phyloP scores from a whole-genome alignment of 2,888 invertebrate species.

The Sarcophaga rosellei region DNA sequence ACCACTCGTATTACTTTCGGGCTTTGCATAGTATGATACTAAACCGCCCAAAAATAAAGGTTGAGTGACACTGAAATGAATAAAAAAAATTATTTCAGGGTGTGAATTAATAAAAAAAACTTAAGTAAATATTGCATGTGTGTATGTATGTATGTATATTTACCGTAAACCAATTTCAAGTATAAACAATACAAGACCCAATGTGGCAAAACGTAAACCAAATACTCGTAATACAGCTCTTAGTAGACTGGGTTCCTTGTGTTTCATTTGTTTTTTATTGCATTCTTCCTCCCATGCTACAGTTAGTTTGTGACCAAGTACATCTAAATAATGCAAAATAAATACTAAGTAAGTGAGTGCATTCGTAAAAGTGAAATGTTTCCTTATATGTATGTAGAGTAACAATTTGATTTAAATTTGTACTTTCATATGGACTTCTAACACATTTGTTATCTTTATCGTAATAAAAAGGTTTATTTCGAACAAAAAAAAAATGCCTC shows the following conservation, averaged over 20 bases:
- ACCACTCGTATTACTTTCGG: constrained; percentile 60
- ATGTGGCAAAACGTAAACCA: constrained; percentile 83
- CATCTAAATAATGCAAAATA: constrained; percentile 66
- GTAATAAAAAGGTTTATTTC: too few relatives aligned
- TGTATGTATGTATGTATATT: constrained; percentile 53
- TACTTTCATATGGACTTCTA: too few relatives aligned
- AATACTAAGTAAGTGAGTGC: background rate
- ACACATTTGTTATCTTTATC: too few relatives aligned
- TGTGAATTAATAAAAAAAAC: background rate
- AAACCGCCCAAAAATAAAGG: constrained; percentile 85
- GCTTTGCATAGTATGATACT: constrained; percentile 83
- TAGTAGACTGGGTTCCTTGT: constrained; percentile 80
- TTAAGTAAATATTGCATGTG: background rate
- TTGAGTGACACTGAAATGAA: constrained; percentile 83
- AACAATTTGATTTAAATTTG: too few relatives aligned
- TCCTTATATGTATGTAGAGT: too few relatives aligned
- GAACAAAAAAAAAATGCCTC: too few relatives aligned
- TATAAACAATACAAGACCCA: constrained; percentile 83
- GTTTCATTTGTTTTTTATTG: constrained; percentile 74
- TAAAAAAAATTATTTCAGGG: background rate
- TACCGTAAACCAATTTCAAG: constrained; percentile 84
- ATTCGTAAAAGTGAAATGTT: too few relatives aligned
- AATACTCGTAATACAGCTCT: constrained; percentile 83
- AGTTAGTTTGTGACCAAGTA: constrained; percentile 84
- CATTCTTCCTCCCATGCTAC: constrained; percentile 84